Percentiles rank a stretch among this genome's conserved stretches.
phyloP scores from a whole-genome alignment of 2,888 invertebrate species.

The Hypercompe scribonia region DNA sequence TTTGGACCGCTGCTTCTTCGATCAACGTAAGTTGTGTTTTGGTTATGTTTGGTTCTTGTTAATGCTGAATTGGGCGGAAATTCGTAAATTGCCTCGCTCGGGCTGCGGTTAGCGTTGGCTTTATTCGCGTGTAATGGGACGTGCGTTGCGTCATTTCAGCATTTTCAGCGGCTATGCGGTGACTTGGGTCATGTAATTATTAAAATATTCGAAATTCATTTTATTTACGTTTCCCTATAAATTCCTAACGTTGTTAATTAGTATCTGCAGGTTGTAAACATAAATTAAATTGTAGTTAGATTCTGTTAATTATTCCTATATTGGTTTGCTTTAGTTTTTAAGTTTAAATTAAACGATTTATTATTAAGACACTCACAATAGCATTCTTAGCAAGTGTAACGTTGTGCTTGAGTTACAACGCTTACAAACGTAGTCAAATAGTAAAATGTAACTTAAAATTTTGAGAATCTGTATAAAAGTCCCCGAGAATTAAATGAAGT shows the following conservation, averaged over 20 bases:
- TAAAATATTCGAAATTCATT: conserved; percentile 40
- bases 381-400: not conserved
- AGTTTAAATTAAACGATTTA: not conserved
- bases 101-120: conserved; percentile 72
- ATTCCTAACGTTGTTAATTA: conserved; percentile 15
- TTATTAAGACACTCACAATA: not conserved
- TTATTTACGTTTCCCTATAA: conserved; percentile 27
- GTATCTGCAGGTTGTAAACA: conserved; percentile 32
- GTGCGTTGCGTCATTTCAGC: conserved; percentile 69
- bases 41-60: conserved; percentile 63
- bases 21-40: conserved; percentile 83
- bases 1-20: conserved; percentile 86
- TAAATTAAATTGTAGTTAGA: not conserved
- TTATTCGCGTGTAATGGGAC: conserved; percentile 68
- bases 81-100: conserved; percentile 68
- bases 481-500: not conserved
- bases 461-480: not conserved
- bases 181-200: conserved; percentile 48
- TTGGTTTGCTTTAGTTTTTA: not conserved
- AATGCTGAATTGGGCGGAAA: conserved; percentile 65
- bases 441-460: not conserved
- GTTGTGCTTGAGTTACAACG: not conserved
- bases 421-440: too few relatives aligned
- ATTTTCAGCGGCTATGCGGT: conserved; percentile 66
- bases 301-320: not conserved